Evolutionary conservation across 2,113 vertebrate genomes (phyloP), one percentile per base, ranked within the genome.

Genomic region (Chionis minor): DNA sequence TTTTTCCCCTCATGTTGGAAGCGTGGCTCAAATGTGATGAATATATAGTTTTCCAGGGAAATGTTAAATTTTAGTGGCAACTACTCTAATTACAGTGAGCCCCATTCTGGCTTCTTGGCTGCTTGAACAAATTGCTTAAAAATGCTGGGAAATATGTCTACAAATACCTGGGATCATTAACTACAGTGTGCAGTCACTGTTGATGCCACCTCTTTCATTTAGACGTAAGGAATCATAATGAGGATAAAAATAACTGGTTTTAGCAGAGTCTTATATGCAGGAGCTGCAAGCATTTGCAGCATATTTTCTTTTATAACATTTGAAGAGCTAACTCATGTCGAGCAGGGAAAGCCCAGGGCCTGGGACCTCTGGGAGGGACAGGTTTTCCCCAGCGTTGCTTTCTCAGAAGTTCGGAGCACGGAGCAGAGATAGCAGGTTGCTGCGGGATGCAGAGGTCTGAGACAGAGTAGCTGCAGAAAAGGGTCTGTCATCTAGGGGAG

Each of bases 401-500:
- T 89, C 81, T 89, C 45, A 58, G 81, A 81, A 91, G 56, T 56
- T 32, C 5, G 23, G 61, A 40, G 81, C 32, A 6, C 7, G 5
- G 30, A 73, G 52, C 80, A 65, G 72, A 94, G 95, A 86, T 74
- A 75, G 61, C 38, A 54, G n/a, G 33, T 77, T 52, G 63, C 44
- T 71, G 69, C 10, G 0, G 33, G 54, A 26, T 55, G 54, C 72
- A 93, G 69, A 72, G 80, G 72, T 81, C 92, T 47, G 56, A 47
- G 61, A 17, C 58, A 90, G 85, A 93, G 96, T 70, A 92, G 80
- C 82, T 81, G 72, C 55, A 81, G 88, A 52, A 74, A 70, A 80
- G 66, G 28, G 54, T 56, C 77, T 95, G 80, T 69, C 19, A 3
- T 35, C 47, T 86, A 16, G 10, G 27, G 7, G 32, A 84, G 52